A percentile compares a stretch with the other conserved stretches of the same genome.
phyloP scores from a whole-genome alignment of 2,113 vertebrate genomes.

The Dunckerocampus dactyliophorus region DNA sequence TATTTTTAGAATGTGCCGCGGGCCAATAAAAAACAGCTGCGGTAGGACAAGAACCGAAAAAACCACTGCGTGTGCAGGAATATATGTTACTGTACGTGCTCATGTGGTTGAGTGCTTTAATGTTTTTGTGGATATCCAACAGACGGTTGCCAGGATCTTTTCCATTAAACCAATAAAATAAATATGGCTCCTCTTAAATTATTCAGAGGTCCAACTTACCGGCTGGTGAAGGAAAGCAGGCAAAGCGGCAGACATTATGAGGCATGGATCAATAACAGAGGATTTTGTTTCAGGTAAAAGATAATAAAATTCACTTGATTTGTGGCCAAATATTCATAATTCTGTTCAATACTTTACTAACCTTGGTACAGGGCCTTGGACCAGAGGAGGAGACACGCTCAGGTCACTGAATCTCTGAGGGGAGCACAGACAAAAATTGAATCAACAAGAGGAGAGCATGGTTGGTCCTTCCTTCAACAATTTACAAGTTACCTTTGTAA shows the following conservation, averaged over 20 bases:
- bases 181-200: slow-evolving; percentile 44
- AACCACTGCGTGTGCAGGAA: neutral
- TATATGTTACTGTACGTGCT: neutral
- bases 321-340: slow-evolving; percentile 9
- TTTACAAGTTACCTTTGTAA: no score
- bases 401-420: slow-evolving; percentile 85
- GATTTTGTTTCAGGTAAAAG: neutral
- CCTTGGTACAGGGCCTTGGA: slow-evolving; percentile 81
- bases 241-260: slow-evolving; percentile 13
- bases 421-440: neutral
- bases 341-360: slow-evolving; percentile 52
- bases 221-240: slow-evolving; percentile 21
- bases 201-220: slow-evolving; percentile 33
- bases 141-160: slow-evolving; percentile 25
- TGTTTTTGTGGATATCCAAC: slow-evolving; percentile 17
- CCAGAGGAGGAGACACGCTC: slow-evolving; percentile 77
- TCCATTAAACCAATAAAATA: slow-evolving; percentile 60
- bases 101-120: neutral
- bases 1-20: no score
- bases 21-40: no score
- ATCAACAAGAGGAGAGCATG: neutral
- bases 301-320: slow-evolving; percentile 9
- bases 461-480: no score
- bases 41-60: slow-evolving; percentile 2
- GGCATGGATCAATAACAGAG: slow-evolving; percentile 16